These are phyloP conservation scores for Tachypleus tridentatus DNA, from an alignment of 1,140 invertebrate species.

Conservation along the genomic window DNA sequence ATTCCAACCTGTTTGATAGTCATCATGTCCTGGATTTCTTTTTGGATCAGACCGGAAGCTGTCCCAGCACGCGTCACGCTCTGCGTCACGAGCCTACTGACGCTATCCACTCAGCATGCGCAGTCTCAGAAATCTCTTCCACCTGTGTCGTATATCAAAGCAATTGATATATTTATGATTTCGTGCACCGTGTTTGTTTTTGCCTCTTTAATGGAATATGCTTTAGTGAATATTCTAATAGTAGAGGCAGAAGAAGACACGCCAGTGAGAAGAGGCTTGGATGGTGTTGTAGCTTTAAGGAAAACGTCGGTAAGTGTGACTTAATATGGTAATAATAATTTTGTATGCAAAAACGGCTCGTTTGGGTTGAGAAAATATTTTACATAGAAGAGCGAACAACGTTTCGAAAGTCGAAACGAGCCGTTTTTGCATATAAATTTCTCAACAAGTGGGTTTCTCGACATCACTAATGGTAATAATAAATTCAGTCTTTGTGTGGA, in stretches of 20 bases:
- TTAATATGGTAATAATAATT: no score
- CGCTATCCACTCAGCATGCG: slow-evolving; percentile 56
- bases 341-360: no score
- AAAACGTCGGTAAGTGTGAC: no score
- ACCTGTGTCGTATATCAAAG: slow-evolving; percentile 76
- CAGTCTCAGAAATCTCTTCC: slow-evolving; percentile 57
- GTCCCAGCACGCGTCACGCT: slow-evolving; percentile 32
- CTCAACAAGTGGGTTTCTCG: no score
- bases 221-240: slow-evolving; percentile 62
- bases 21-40: slow-evolving; percentile 35
- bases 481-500: no score
- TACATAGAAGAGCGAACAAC: no score
- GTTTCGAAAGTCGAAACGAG: no score
- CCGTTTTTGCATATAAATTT: no score
- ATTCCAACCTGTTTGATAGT: slow-evolving; percentile 43
- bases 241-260: slow-evolving; percentile 26
- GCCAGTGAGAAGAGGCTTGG: no score
- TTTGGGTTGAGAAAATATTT: no score
- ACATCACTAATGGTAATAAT: no score
- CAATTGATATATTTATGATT: slow-evolving; percentile 26
- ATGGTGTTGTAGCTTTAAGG: no score
- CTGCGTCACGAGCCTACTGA: slow-evolving; percentile 45
- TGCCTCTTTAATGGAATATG: slow-evolving; percentile 86
- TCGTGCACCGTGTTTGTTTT: slow-evolving; percentile 54
- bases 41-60: slow-evolving; percentile 37